Evolutionary conservation across 2,888 invertebrate genomes (phyloP).

Genomic region (Parascotia fuliginaria): DNA sequence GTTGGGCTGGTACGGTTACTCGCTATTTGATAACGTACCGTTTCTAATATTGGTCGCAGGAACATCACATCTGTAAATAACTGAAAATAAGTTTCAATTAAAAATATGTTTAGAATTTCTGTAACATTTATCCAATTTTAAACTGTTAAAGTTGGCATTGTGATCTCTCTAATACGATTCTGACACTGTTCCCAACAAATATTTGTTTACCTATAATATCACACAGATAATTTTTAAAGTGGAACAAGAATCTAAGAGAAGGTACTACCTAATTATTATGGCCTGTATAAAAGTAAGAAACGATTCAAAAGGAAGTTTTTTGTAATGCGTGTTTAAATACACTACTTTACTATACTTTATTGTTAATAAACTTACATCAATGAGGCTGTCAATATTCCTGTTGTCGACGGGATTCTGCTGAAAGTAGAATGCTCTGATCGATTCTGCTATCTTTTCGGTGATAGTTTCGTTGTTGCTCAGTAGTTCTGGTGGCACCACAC

Average conservation of each 20-base stretch:
- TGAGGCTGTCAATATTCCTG: constrained; percentile 85
- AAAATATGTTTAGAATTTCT: no score
- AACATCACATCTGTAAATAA: constrained; percentile 88
- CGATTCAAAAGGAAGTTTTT: no score
- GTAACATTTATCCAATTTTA: no score
- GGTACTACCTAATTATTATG: no score
- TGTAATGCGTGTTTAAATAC: no score
- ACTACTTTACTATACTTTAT: neutral
- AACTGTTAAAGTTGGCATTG: no score
- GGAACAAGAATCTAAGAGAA: no score
- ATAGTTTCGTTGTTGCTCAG: constrained; percentile 61
- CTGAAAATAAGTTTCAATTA: constrained; percentile 59
- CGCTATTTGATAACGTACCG: constrained; percentile 72
- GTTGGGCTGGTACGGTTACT: constrained; percentile 82
- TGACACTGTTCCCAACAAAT: no score
- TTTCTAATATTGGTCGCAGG: constrained; percentile 84
- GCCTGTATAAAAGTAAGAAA: no score
- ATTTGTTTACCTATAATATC: no score
- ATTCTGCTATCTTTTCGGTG: constrained; percentile 66
- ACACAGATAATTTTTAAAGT: no score
- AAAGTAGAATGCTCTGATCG: constrained; percentile 86
- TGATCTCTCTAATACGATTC: no score
- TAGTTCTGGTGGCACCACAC: constrained; percentile 85
- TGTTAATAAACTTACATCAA: constrained; percentile 69
- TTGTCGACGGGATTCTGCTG: constrained; percentile 82